These are phyloP conservation scores for Chondrosia reniformis DNA, from an alignment of 37 sponge, comb jelly and placozoan genomes.

Conservation along the genomic window DNA sequence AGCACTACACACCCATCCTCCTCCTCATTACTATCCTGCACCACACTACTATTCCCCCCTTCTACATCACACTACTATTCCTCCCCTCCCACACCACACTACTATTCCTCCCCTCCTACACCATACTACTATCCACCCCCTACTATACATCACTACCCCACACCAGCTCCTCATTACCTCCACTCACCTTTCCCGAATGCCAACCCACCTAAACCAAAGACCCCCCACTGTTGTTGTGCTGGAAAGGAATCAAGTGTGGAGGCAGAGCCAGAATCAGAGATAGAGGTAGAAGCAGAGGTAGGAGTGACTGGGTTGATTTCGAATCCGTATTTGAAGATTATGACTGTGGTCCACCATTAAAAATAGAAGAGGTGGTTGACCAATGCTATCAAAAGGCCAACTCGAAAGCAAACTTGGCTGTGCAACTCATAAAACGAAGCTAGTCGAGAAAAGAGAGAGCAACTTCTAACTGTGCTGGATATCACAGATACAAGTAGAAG, in stretches of 20 bases:
- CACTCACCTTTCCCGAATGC: slow-evolving; percentile 5
- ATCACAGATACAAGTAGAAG: background rate
- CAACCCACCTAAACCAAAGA: background rate
- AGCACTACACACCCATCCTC: no score
- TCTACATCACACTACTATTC: no score
- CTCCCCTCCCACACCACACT: no score
- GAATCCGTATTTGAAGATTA: background rate
- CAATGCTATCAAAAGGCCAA: background rate
- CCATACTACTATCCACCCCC: no score
- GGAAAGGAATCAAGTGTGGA: no score
- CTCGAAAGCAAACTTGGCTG: background rate
- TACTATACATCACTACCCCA: no score
- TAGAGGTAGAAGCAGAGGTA: background rate
- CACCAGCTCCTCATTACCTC: background rate
- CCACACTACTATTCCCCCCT: no score
- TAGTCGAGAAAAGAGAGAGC: background rate
- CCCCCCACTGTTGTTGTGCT: no score
- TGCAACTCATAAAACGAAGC: background rate
- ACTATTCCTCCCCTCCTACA: no score
- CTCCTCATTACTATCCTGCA: no score
- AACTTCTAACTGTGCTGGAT: background rate
- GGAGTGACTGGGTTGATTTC: background rate
- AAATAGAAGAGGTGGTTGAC: background rate
- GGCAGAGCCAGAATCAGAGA: background rate
- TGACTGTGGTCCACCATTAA: background rate